Evolutionary conservation across 2,888 invertebrate genomes (phyloP).

Genomic region (Quadroppia sp.): DNA sequence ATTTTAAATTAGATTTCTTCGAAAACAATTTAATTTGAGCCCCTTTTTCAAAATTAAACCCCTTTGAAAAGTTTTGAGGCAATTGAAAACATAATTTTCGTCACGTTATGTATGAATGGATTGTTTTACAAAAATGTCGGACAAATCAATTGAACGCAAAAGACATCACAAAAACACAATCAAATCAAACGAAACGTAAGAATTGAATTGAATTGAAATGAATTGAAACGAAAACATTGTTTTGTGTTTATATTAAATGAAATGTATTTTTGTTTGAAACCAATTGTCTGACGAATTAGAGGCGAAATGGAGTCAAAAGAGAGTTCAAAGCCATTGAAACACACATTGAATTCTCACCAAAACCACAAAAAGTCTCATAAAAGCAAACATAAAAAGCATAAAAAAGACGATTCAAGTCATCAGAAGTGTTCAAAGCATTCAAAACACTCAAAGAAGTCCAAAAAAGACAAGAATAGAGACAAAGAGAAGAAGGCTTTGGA

Average conservation of each 20-base stretch:
- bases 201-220: neutral
- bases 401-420: slow-evolving; percentile 27
- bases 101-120: too few species aligned
- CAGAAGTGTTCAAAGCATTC: slow-evolving; percentile 8
- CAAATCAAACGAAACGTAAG: slow-evolving; percentile 7
- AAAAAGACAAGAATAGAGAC: slow-evolving; percentile 18
- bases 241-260: too few species aligned
- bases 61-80: too few species aligned
- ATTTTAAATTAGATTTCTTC: too few species aligned
- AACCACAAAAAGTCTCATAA: slow-evolving; percentile 26
- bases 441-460: slow-evolving; percentile 29
- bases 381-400: slow-evolving; percentile 33
- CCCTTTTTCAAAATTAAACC: too few species aligned
- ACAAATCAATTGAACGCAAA: slow-evolving; percentile 22
- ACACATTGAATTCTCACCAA: neutral
- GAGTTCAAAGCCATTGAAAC: neutral
- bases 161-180: neutral
- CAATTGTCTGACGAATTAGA: too few species aligned
- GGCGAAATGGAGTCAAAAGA: too few species aligned
- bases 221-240: too few species aligned
- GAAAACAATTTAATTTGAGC: too few species aligned
- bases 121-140: slow-evolving; percentile 31
- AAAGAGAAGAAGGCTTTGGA: neutral
- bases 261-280: too few species aligned
- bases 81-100: too few species aligned